phyloP scores from a whole-genome alignment of 2,113 vertebrate genomes.

The Channa argus region DNA sequence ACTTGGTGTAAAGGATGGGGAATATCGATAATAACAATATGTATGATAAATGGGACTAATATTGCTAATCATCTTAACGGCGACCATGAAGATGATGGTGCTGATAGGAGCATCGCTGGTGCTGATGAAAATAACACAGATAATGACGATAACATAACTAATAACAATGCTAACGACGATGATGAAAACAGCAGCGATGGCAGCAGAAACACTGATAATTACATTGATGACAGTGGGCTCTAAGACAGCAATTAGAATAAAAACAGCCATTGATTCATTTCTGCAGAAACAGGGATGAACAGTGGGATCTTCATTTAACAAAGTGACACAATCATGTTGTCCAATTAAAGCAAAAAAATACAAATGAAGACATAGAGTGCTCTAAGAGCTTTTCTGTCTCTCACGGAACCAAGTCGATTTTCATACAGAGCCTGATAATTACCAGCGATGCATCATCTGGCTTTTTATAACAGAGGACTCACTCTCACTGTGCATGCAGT shows the following conservation, averaged over 20 bases:
- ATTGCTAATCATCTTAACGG: conserved; percentile 59
- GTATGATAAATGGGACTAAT: conserved; percentile 59
- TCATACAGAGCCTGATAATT: conserved; percentile 70
- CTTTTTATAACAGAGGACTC: conserved; percentile 53
- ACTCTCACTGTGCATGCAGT: background rate
- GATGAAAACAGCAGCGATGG: conserved; percentile 59
- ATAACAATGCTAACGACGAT: conserved; percentile 59
- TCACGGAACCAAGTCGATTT: conserved; percentile 59
- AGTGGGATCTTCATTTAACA: conserved; percentile 65
- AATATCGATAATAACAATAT: conserved; percentile 58
- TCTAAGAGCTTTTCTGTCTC: conserved; percentile 51
- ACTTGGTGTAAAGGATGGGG: conserved; percentile 47
- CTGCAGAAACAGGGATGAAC: conserved; percentile 63
- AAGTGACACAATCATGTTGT: conserved; percentile 75
- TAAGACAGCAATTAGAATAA: conserved; percentile 70
- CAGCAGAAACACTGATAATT: conserved; percentile 66
- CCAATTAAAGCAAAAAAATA: conserved; percentile 73
- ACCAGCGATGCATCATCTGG: conserved; percentile 66
- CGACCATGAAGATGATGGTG: conserved; percentile 43
- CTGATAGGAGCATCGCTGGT: conserved; percentile 25
- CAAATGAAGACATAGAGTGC: conserved; percentile 62
- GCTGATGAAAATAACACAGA: conserved; percentile 51
- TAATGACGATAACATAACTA: conserved; percentile 61
- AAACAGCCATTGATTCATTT: conserved; percentile 75
- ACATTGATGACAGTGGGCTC: conserved; percentile 64